phyloP scores from a whole-genome alignment of 37 sponge, comb jelly and placozoan genomes.

The Beroe forskalii region DNA sequence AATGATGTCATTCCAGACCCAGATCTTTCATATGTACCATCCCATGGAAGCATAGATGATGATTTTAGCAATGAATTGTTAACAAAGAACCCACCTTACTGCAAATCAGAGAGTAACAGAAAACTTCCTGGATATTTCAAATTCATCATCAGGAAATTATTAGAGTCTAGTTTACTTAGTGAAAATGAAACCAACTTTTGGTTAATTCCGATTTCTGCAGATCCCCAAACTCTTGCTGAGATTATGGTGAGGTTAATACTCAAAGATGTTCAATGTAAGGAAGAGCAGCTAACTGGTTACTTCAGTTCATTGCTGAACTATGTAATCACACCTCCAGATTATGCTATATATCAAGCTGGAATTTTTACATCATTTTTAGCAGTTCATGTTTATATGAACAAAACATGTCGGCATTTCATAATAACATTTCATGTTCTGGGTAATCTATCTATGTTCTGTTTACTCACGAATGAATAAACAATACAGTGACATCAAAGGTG shows the following conservation, averaged over 20 bases:
- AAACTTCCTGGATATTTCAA: slow-evolving; percentile 17
- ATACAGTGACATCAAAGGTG: neutral
- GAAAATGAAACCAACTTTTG: neutral
- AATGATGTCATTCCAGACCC: slow-evolving; percentile 32
- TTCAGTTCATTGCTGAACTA: no score
- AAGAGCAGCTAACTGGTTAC: no score
- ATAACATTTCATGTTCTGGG: neutral
- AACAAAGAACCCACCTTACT: neutral
- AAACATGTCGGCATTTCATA: neutral
- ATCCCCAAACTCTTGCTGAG: slow-evolving; percentile 29
- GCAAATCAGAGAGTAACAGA: neutral
- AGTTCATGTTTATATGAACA: no score
- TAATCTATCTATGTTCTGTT: neutral
- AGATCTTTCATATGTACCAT: neutral
- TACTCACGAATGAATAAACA: neutral
- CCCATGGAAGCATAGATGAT: neutral
- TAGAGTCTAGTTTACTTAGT: neutral
- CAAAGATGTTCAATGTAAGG: neutral
- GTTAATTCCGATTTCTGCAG: neutral
- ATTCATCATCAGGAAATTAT: neutral
- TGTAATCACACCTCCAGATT: no score
- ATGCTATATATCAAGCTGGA: no score
- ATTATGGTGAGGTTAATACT: neutral
- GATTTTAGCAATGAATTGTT: neutral
- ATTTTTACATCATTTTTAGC: no score